Base-by-base conservation (phyloP, 2,888 invertebrate genomes). In the Phania funesta region DNA sequence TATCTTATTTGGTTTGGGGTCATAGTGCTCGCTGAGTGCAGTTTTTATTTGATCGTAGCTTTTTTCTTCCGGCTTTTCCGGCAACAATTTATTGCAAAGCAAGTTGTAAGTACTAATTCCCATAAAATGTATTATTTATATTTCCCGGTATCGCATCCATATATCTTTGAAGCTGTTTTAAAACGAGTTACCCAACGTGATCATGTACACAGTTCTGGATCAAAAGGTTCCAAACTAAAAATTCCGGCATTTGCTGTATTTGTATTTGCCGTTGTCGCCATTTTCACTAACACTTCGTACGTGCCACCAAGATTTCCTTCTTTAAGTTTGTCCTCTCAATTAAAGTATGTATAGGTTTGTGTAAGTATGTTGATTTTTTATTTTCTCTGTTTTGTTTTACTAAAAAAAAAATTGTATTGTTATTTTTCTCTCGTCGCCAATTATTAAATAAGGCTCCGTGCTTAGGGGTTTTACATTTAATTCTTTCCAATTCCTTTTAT, bases 1-100 rank as follows among this genome's bases (percentile, higher is more conserved):
- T 38, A 87, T 86, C 68, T 87, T 85, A 75, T 85, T 80, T n/a
- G 84, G 84, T 62, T 80, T 83, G 22, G 85, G 85, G 16, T 79
- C 65, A 62, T 68, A 80, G 76, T 48, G 32, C 18, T 56, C 52
- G 9, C 32, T 54, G 9, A 54, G 54, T 18, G 18, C 20, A 32
- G 16, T 20, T 32, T 54, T 54, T 32, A 54, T 54, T 54, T 54
- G 32, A 4, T 26, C 52, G 16, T 26, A 52, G 5, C 16, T 52
- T 52, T 48, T 48, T 48, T 9, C 48, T 22, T 48, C 13, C 4
- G 20, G 22, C 8, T 48, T 48, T 22, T 22, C 22, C 7, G 26
- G 35, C 11, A 35, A 35, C 35, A 35, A 1, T 35, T 35, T 35
- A 35, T 35, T 1, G 35, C 7, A 35, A 35, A 20, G 9, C 3